These are phyloP conservation scores for Papilio protenor DNA, from an alignment of 2,888 invertebrate species.

Conservation along the genomic window DNA sequence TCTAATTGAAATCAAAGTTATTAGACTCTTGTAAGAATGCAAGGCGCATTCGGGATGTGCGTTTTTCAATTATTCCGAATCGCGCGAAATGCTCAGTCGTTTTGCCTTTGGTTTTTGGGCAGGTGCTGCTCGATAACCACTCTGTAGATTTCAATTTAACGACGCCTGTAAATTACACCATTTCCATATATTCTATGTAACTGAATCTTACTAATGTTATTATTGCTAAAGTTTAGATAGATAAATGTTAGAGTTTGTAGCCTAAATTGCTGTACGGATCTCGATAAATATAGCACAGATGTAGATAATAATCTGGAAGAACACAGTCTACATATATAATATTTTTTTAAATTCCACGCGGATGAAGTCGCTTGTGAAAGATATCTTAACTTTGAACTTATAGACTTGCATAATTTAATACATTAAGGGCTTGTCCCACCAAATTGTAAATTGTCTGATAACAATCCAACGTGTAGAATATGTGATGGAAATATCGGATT, in stretches of 20 bases:
- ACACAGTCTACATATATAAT: too few relatives aligned
- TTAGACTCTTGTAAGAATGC: constrained; percentile 70
- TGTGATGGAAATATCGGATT: too few relatives aligned
- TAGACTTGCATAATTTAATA: background rate
- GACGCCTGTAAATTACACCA: constrained; percentile 11
- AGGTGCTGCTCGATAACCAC: constrained; percentile 36
- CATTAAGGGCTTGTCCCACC: background rate
- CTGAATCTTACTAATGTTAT: background rate
- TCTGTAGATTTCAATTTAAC: constrained; percentile 2
- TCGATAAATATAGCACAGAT: too few relatives aligned
- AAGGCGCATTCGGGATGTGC: constrained; percentile 62
- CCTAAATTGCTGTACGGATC: too few relatives aligned
- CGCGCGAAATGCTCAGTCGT: constrained; percentile 57
- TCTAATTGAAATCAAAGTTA: constrained; percentile 52
- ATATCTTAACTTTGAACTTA: background rate
- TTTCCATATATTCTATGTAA: background rate
- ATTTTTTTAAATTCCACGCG: too few relatives aligned
- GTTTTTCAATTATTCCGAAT: constrained; percentile 71
- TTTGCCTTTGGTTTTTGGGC: constrained; percentile 39
- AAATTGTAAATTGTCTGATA: too few relatives aligned
- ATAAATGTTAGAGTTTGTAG: too few relatives aligned
- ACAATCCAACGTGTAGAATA: too few relatives aligned
- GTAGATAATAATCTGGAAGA: too few relatives aligned
- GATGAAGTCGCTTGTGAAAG: too few relatives aligned
- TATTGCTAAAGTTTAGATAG: background rate